A percentile compares a stretch with the other conserved stretches of the same genome.
Conservation (phyloP, 2,888 invertebrate species). For the Ophion costatus region DNA sequence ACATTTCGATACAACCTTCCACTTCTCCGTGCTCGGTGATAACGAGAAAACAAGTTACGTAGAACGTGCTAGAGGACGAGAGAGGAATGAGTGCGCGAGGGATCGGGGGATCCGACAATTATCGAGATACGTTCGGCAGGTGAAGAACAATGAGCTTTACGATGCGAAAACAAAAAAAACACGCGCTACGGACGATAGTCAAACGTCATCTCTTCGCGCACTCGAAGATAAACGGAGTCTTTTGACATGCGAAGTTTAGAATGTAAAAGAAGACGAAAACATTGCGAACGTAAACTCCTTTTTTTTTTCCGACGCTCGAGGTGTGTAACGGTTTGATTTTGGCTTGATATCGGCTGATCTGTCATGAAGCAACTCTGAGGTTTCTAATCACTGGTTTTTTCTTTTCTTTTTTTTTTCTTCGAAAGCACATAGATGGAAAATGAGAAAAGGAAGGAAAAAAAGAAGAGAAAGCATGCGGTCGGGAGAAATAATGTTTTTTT, state of each 20-base stretch:
- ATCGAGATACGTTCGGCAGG: background rate
- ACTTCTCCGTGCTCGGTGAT: constrained; percentile 59
- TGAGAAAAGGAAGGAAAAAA: constrained; percentile 35
- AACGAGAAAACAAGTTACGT: background rate
- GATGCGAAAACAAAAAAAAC: background rate
- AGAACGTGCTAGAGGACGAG: background rate
- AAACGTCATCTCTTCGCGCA: background rate
- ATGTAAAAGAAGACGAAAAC: background rate
- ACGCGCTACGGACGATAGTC: background rate
- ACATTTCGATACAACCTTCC: constrained; percentile 68
- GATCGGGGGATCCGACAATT: constrained; percentile 6
- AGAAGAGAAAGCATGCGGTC: constrained; percentile 44
- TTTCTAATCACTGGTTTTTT: constrained; percentile 78
- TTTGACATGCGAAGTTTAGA: constrained; percentile 44
- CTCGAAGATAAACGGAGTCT: constrained; percentile 50
- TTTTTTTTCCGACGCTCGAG: constrained; percentile 60
- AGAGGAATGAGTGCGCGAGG: constrained; percentile 19
- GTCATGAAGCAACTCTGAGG: constrained; percentile 82
- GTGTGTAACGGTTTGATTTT: constrained; percentile 74
- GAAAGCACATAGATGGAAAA: constrained; percentile 14
- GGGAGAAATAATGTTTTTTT: constrained; percentile 20
- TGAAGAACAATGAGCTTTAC: background rate
- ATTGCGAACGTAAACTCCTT: constrained; percentile 47
- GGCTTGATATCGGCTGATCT: constrained; percentile 82
- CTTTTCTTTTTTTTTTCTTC: constrained; percentile 49